Conservation (phyloP, 2,113 vertebrate genomes). For the Takifugu bimaculatus region DNA sequence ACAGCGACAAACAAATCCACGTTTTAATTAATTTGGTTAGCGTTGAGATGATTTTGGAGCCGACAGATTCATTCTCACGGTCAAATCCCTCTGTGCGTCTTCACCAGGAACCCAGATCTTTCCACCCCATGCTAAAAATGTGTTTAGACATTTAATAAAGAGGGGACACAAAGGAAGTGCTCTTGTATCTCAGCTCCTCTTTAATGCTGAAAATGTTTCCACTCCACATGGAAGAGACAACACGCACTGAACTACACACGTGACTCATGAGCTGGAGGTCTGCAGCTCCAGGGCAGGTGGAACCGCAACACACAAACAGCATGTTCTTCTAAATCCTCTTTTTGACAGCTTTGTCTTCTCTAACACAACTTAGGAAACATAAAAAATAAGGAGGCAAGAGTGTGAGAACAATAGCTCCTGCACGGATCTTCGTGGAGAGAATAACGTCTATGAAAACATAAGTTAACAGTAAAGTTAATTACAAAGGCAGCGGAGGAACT, state of each 20-base stretch:
- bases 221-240: conserved; percentile 59
- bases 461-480: conserved; percentile 84
- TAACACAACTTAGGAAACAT: conserved; percentile 46
- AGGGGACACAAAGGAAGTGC: conserved; percentile 34
- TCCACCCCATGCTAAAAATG: no score
- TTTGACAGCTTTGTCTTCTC: background rate
- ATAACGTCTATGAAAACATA: conserved; percentile 78
- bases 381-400: conserved; percentile 49
- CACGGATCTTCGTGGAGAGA: conserved; percentile 15
- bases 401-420: conserved; percentile 55
- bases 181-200: conserved; percentile 49
- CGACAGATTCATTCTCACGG: no score
- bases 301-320: conserved; percentile 45
- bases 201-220: conserved; percentile 59
- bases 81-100: no score
- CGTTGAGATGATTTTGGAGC: no score
- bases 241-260: conserved; percentile 49
- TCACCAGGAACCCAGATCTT: no score
- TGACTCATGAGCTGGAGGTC: conserved; percentile 37
- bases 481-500: conserved; percentile 89
- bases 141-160: conserved; percentile 7
- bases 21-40: no score
- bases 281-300: background rate
- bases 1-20: no score
- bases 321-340: conserved; percentile 2